These are phyloP conservation scores for Heterodera filipjevi DNA, from an alignment of 2,888 invertebrate genomes.

Conservation along the genomic window DNA sequence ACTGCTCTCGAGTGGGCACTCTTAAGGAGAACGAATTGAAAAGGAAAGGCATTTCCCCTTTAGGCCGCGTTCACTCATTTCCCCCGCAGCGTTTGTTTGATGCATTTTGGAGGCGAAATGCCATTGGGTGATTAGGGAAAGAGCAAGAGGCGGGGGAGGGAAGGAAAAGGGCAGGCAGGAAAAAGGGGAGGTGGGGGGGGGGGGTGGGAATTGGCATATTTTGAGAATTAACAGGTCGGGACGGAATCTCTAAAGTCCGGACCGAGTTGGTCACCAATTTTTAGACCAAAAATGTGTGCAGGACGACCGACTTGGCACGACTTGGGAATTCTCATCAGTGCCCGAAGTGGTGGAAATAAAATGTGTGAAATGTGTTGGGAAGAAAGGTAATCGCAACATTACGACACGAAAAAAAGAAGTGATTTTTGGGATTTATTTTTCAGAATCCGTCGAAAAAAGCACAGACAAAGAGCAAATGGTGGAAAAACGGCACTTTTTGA, in stretches of 20 bases:
- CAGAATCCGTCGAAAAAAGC: slow-evolving; percentile 1
- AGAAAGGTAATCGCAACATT: not conserved
- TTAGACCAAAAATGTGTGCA: not conserved
- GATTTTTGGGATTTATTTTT: not conserved
- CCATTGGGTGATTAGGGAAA: slow-evolving; percentile 1
- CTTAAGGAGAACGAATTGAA: too few species aligned
- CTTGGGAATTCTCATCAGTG: slow-evolving; percentile 53
- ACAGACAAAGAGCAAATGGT: not conserved
- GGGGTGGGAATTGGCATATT: not conserved
- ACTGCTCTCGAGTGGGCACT: slow-evolving; percentile 41
- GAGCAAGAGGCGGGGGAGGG: too few species aligned
- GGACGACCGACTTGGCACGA: slow-evolving; percentile 21
- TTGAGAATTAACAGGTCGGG: too few species aligned
- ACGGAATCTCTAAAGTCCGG: too few species aligned
- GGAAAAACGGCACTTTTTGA: not conserved
- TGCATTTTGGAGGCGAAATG: slow-evolving; percentile 43
- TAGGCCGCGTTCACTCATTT: slow-evolving; percentile 61
- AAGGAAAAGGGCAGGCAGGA: too few species aligned
- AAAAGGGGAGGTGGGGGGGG: too few species aligned
- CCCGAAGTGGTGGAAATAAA: slow-evolving; percentile 53
- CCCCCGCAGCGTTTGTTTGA: slow-evolving; percentile 62
- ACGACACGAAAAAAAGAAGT: too few species aligned
- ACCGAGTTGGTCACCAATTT: not conserved
- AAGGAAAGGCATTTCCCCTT: not conserved
- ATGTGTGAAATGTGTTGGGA: slow-evolving; percentile 22